phyloP scores from a whole-genome alignment of 2,888 invertebrate species.

The Lochmaea crataegi region DNA sequence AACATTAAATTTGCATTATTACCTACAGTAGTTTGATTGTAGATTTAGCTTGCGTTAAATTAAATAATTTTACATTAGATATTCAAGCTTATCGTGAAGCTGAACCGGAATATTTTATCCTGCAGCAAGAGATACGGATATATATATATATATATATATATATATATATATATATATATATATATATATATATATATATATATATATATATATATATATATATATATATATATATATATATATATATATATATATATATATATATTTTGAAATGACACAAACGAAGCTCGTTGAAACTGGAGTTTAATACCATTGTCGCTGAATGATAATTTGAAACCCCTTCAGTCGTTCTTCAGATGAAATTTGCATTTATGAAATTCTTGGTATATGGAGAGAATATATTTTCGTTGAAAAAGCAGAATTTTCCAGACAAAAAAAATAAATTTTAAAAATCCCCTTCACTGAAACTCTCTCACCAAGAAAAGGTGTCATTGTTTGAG shows the following conservation, averaged over 20 bases:
- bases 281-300: background rate
- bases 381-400: background rate
- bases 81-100: background rate
- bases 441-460: background rate
- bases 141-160: no score
- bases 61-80: background rate
- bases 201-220: no score
- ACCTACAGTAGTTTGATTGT: no score
- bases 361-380: background rate
- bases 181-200: no score
- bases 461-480: background rate
- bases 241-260: no score
- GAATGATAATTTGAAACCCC: background rate
- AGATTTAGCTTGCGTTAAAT: background rate
- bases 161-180: no score
- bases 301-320: background rate
- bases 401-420: background rate
- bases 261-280: background rate
- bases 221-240: no score
- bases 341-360: background rate
- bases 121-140: background rate
- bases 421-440: background rate
- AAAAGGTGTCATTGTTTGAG: background rate
- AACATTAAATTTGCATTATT: no score
- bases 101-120: background rate